Evolutionary conservation across 2,888 invertebrate species (phyloP).

Genomic region (Julus scanicus): DNA sequence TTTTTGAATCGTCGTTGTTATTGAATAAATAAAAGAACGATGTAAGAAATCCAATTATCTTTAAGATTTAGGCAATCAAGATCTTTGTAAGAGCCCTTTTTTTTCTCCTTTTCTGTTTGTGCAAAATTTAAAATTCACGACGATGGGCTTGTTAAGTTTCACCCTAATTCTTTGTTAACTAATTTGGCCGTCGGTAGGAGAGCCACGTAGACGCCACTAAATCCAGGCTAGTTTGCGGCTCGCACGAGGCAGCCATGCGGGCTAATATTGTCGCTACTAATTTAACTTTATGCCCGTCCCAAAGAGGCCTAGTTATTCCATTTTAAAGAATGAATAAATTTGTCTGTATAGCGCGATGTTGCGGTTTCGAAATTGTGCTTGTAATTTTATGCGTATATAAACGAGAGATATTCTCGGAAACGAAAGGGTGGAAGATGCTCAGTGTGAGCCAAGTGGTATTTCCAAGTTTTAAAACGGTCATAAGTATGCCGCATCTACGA

Average conservation of each 20-base stretch:
- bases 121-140: no score
- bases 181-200: no score
- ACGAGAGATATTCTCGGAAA: neutral
- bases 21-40: neutral
- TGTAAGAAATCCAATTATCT: neutral
- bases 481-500: conserved; percentile 29
- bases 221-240: neutral
- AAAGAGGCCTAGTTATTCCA: neutral
- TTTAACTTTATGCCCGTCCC: neutral
- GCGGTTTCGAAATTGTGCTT: conserved; percentile 25
- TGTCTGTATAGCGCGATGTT: neutral
- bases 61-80: neutral
- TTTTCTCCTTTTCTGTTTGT: no score
- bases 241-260: neutral
- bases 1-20: neutral
- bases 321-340: conserved; percentile 30
- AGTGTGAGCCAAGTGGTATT: neutral
- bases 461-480: conserved; percentile 8
- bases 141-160: no score
- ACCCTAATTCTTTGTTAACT: no score
- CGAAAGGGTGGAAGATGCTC: neutral
- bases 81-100: no score
- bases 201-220: neutral
- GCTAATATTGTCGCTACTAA: neutral
- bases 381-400: conserved; percentile 7